These are phyloP conservation scores for Macaria notata DNA, from an alignment of 2,888 invertebrate genomes.

Conservation along the genomic window DNA sequence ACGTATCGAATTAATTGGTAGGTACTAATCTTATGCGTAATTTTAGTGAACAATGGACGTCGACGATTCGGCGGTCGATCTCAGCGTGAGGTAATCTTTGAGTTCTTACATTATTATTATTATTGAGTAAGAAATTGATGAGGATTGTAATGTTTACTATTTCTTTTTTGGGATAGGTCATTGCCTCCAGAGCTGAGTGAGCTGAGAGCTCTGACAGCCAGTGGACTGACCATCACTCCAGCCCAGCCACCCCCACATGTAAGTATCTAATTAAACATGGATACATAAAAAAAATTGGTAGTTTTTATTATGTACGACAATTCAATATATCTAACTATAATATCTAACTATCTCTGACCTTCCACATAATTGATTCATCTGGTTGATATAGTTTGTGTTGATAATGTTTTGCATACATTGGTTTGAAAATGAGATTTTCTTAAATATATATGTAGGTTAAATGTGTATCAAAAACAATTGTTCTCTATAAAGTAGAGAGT, in stretches of 20 bases:
- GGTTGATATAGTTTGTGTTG: too few species aligned
- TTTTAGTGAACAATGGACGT: constrained; percentile 88
- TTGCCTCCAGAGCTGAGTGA: constrained; percentile 81
- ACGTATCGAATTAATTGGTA: constrained; percentile 36
- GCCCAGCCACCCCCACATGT: constrained; percentile 82
- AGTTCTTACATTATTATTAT: too few species aligned
- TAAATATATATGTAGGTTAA: too few species aligned
- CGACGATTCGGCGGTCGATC: constrained; percentile 94
- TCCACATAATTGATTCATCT: too few species aligned
- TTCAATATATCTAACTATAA: too few species aligned
- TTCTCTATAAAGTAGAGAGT: too few species aligned
- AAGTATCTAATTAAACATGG: constrained; percentile 40
- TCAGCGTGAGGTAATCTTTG: constrained; percentile 88
- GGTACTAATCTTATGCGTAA: constrained; percentile 47
- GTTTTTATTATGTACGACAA: too few species aligned
- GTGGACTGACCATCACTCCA: constrained; percentile 84
- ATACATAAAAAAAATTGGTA: background rate
- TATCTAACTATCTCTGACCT: too few species aligned
- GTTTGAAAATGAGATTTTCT: too few species aligned
- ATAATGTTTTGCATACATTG: too few species aligned
- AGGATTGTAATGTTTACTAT: constrained; percentile 9
- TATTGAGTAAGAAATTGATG: constrained; percentile 3
- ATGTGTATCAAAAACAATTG: too few species aligned
- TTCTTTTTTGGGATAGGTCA: constrained; percentile 51
- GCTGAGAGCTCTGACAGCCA: constrained; percentile 82